Evolutionary conservation across 2,113 vertebrate genomes (phyloP).

Genomic region (Cygnus buccinator): DNA sequence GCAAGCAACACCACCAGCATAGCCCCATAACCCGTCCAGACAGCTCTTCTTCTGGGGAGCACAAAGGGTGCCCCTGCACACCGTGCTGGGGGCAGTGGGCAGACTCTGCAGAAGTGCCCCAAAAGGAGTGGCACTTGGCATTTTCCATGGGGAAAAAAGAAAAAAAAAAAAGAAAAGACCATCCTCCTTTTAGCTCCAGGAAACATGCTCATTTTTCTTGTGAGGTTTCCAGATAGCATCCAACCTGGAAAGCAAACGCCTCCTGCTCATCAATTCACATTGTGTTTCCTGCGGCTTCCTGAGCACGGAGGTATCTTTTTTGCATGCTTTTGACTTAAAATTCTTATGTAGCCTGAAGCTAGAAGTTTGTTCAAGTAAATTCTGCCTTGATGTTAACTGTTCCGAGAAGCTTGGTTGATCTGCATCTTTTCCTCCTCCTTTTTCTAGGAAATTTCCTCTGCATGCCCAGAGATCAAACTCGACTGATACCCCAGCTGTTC

Average conservation of each 20-base stretch:
- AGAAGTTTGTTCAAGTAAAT: background rate
- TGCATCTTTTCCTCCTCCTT: background rate
- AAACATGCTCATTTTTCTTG: background rate
- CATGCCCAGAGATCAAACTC: background rate
- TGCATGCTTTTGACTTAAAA: background rate
- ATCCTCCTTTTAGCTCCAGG: background rate
- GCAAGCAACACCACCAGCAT: background rate
- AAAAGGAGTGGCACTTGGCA: accelerated
- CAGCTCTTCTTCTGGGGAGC: background rate
- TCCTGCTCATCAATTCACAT: too few relatives aligned
- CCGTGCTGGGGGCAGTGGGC: accelerated
- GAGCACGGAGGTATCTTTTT: background rate
- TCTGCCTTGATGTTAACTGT: background rate
- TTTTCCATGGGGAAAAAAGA: too few relatives aligned
- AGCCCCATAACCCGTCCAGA: accelerated
- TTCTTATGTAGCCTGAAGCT: background rate
- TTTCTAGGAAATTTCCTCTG: background rate
- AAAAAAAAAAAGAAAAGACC: too few relatives aligned
- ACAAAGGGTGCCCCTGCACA: accelerated
- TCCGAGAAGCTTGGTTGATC: background rate
- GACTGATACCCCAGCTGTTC: background rate
- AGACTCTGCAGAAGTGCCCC: background rate
- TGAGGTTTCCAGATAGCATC: background rate
- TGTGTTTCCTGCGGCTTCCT: background rate
- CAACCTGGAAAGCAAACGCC: too few relatives aligned